Evolutionary conservation across 1,140 invertebrate species (phyloP).

Genomic region (Aphelinus atriplicis): DNA sequence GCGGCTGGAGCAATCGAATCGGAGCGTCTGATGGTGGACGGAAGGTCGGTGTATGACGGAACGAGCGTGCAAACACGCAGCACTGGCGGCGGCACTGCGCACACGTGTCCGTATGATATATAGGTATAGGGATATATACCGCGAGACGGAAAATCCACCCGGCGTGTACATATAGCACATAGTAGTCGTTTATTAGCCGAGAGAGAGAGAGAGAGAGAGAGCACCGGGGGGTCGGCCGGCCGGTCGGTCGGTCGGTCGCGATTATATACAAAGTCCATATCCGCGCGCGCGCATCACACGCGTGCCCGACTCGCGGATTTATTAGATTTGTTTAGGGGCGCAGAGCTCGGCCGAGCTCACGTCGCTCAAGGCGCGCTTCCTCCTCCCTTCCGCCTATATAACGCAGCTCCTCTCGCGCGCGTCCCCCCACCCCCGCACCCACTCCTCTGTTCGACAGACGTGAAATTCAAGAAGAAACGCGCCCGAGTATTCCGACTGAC

Average conservation of each 20-base stretch:
- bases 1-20: too few species aligned
- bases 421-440: too few species aligned
- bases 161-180: neutral
- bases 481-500: too few species aligned
- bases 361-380: slow-evolving; percentile 42
- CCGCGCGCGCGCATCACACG: neutral
- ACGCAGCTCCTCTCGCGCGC: too few species aligned
- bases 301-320: slow-evolving; percentile 53
- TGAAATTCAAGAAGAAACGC: too few species aligned
- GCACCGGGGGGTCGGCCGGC: too few species aligned
- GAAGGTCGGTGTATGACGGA: neutral
- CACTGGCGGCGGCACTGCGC: neutral
- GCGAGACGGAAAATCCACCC: slow-evolving; percentile 14
- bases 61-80: neutral
- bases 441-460: too few species aligned
- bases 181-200: slow-evolving; percentile 41
- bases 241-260: slow-evolving; percentile 6
- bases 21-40: too few species aligned
- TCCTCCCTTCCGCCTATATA: neutral
- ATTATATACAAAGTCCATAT: slow-evolving; percentile 41
- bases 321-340: slow-evolving; percentile 65
- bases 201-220: neutral
- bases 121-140: neutral
- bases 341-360: slow-evolving; percentile 42
- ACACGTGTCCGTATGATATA: neutral